These are phyloP conservation scores for Incurvaria masculella DNA, from an alignment of 2,888 invertebrate species.

Conservation along the genomic window DNA sequence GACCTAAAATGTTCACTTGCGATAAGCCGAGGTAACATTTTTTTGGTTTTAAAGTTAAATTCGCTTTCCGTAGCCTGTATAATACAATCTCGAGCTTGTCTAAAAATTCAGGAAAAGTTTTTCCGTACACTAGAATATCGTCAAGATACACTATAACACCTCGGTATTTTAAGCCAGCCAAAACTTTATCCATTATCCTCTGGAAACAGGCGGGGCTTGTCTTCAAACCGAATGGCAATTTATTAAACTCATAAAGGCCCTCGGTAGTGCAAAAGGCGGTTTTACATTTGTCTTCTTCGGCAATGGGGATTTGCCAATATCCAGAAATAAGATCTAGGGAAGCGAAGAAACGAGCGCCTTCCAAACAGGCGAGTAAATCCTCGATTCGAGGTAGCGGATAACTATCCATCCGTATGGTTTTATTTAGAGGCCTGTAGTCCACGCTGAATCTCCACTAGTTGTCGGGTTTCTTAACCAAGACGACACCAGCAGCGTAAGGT, in stretches of 20 bases:
- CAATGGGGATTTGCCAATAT: conserved; percentile 20
- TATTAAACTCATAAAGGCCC: conserved; percentile 14
- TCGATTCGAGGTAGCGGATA: conserved; percentile 24
- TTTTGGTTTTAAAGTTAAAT: too few species aligned
- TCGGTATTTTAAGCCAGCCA: background rate
- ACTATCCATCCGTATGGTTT: conserved; percentile 13
- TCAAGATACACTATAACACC: background rate
- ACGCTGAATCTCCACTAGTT: conserved; percentile 8
- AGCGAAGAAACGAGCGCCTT: conserved; percentile 16
- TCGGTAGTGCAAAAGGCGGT: conserved; percentile 16
- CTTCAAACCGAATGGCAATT: conserved; percentile 18
- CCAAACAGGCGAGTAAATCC: conserved; percentile 16
- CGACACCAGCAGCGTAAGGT: background rate
- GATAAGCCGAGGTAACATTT: too few species aligned
- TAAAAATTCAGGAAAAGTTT: background rate
- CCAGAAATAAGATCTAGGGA: conserved; percentile 22
- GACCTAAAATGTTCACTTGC: too few species aligned
- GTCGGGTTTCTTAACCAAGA: conserved; percentile 10
- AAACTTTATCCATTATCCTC: background rate
- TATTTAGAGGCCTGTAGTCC: conserved; percentile 14
- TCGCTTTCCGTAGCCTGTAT: too few species aligned
- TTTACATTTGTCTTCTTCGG: conserved; percentile 12
- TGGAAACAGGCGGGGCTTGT: conserved; percentile 16
- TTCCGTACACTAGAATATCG: background rate
- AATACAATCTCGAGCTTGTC: too few species aligned